These are phyloP conservation scores for Poecile montanus DNA, from an alignment of 2,797 vertebrate species.

Conservation along the genomic window DNA sequence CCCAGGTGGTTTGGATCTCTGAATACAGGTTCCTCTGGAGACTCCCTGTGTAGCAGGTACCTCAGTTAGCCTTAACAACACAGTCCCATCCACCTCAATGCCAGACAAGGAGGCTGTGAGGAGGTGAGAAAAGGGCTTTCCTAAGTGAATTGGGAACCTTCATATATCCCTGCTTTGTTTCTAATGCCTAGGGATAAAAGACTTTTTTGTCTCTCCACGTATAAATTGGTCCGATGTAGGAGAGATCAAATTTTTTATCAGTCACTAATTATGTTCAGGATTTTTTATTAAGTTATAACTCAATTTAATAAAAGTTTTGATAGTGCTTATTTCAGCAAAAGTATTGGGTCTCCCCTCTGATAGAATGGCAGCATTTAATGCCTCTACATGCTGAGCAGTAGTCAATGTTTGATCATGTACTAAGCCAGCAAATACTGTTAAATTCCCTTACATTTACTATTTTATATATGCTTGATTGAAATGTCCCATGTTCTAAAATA, in stretches of 20 bases:
- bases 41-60: background rate
- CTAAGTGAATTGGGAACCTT: background rate
- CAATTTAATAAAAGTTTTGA: background rate
- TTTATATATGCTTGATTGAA: conserved; percentile 37
- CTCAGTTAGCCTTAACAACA: background rate
- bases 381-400: background rate
- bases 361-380: background rate
- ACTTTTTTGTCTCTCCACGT: background rate
- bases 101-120: background rate
- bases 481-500: conserved; percentile 35
- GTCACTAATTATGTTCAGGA: background rate
- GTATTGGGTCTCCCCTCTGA: background rate
- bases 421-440: conserved; percentile 26
- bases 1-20: background rate
- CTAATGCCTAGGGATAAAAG: background rate
- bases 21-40: background rate
- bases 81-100: background rate
- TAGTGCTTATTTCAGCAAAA: background rate
- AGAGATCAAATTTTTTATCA: background rate
- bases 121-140: background rate
- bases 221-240: background rate
- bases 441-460: conserved; percentile 18
- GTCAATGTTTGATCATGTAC: background rate
- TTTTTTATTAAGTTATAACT: background rate
- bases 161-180: background rate